Evolutionary conservation across 2,113 vertebrate genomes (phyloP).

Genomic region (Anser brachyrhynchus): DNA sequence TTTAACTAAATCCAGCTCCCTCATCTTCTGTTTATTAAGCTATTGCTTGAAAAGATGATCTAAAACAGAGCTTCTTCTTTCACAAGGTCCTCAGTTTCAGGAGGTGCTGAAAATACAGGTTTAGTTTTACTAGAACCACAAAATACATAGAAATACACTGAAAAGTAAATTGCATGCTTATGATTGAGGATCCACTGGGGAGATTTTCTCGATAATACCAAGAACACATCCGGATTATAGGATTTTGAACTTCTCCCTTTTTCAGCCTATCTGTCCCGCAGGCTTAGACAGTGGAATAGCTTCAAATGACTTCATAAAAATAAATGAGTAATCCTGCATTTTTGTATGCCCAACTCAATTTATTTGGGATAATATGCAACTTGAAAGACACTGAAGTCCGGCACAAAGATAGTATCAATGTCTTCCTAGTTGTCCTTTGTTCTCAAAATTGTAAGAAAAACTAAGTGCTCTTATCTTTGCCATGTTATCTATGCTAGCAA

Average conservation of each 20-base stretch:
- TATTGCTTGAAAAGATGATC: background rate
- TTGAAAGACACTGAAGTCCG: background rate
- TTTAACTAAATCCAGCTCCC: background rate
- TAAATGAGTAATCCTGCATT: background rate
- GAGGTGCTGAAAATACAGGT: background rate
- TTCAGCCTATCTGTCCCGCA: background rate
- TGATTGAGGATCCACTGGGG: background rate
- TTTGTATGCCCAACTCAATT: background rate
- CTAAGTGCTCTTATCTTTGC: constrained; percentile 22
- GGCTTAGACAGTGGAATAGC: background rate
- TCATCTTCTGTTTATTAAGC: background rate
- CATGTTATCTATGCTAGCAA: constrained; percentile 68
- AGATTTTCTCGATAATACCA: background rate
- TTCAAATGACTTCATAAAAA: background rate
- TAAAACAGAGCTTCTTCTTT: background rate
- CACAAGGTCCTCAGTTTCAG: background rate
- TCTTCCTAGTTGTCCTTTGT: background rate
- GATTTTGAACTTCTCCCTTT: background rate
- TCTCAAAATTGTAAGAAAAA: constrained; percentile 10
- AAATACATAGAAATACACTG: background rate
- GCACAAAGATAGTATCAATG: background rate
- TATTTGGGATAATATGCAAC: background rate
- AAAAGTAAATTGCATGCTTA: background rate
- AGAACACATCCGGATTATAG: background rate
- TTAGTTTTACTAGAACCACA: background rate